Evolutionary conservation across 2,888 invertebrate genomes (phyloP).

Genomic region (Cinara cedri): DNA sequence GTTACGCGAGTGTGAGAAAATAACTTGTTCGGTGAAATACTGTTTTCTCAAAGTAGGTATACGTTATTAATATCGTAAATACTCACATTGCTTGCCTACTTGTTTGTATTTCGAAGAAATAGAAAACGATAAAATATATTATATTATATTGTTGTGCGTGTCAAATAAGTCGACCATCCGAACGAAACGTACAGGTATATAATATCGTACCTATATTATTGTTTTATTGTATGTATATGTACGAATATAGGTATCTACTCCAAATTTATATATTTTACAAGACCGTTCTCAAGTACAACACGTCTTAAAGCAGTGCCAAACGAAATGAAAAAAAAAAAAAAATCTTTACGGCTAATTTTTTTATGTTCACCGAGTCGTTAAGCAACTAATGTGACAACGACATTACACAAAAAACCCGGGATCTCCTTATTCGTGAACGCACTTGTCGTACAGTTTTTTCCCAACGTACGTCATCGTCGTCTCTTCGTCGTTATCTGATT

Average conservation of each 20-base stretch:
- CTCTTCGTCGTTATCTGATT: slow-evolving; percentile 50
- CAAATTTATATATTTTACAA: slow-evolving; percentile 39
- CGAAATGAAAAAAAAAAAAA: slow-evolving; percentile 20
- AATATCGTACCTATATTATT: too few relatives aligned
- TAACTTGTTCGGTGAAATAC: too few relatives aligned
- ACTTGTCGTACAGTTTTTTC: slow-evolving; percentile 39
- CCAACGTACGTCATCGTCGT: too few relatives aligned
- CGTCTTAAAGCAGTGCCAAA: slow-evolving; percentile 36
- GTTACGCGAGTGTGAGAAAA: too few relatives aligned
- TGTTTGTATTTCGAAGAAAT: too few relatives aligned
- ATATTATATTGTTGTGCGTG: not conserved
- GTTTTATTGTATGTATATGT: not conserved
- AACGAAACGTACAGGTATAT: not conserved
- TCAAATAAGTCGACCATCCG: not conserved
- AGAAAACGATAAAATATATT: too few relatives aligned
- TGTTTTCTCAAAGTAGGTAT: too few relatives aligned
- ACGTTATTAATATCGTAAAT: too few relatives aligned
- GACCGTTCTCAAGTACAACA: not conserved
- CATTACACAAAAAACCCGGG: slow-evolving; percentile 48
- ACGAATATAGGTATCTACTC: not conserved
- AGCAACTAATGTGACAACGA: slow-evolving; percentile 52
- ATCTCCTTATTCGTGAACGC: slow-evolving; percentile 56
- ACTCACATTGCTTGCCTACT: too few relatives aligned
- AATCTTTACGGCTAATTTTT: slow-evolving; percentile 47
- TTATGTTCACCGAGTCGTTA: slow-evolving; percentile 46